Conservation (phyloP, 2,113 vertebrate species). For the Anser cygnoides region DNA sequence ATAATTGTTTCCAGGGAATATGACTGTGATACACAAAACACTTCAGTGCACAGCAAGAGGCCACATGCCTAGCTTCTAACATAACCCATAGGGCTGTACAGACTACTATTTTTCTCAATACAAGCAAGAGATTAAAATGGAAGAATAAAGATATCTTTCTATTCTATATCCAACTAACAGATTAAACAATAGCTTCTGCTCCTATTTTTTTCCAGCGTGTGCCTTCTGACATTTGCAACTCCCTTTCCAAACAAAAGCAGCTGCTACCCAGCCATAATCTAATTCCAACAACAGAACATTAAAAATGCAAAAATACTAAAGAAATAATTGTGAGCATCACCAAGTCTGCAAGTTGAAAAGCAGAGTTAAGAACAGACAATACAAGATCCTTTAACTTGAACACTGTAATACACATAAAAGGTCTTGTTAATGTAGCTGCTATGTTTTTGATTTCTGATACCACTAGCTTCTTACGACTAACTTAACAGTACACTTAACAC, state of each 20-base stretch:
- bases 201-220: not conserved
- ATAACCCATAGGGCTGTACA: not conserved
- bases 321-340: not conserved
- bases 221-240: not conserved
- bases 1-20: not conserved
- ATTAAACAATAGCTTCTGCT: conserved; percentile 9
- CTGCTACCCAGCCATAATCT: not conserved
- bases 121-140: conserved; percentile 15
- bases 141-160: not conserved
- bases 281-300: not conserved
- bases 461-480: not conserved
- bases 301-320: not conserved
- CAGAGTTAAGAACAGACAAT: not conserved
- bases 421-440: not conserved
- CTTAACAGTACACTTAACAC: conserved; percentile 26
- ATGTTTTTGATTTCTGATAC: conserved; percentile 8
- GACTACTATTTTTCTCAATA: not conserved
- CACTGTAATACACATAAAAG: not conserved
- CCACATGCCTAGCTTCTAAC: not conserved
- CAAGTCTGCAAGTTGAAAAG: not conserved
- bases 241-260: conserved; percentile 7
- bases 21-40: not conserved
- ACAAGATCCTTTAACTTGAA: not conserved
- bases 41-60: not conserved
- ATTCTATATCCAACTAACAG: not conserved